Evolutionary conservation across 1,140 invertebrate species (phyloP), one percentile per base, ranked within the genome.

Genomic region (Sarcophaga peregrina): DNA sequence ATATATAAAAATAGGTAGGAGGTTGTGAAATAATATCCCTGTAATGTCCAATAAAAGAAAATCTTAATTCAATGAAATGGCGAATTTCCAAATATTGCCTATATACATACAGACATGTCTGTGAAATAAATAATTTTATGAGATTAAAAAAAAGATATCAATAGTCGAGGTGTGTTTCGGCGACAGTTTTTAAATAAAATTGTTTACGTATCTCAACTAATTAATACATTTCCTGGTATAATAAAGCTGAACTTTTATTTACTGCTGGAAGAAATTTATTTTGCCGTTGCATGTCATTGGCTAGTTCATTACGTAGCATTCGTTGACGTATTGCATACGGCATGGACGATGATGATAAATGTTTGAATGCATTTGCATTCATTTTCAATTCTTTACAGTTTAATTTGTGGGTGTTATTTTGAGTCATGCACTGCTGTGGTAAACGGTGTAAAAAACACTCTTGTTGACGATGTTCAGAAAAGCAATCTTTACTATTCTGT

Each of bases 171-270:
- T n/a, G 25, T 37, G 25, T 37, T 37, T 37, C 25, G 1, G 1
- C 4, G 25, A 37, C 25, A 37, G 4, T 37, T 37, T 37, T n/a
- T n/a, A n/a, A n/a, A 37, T 37, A 37, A 37, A 37, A 37, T 37
- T n/a, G 4, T 37, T 37, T 37, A 37, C 25, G 4, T 37, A 37
- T 37, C 25, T 37, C 1, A 37, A 37, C 25, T 37, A 37, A 37
- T 37, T 13, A 68, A 68, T 68, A 68, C n/a, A 17, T 20, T 68
- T 7, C 4, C 8, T 68, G 62, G 20, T 68, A 68, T 20, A 8
- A 20, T 20, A 68, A 68, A 25, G 62, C 62, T 68, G 8, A 15
- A 20, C 62, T 68, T 68, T 68, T 68, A 68, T 68, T 68, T 68
- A 68, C 10, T 3, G n/a, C 62, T 20, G 20, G 4, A 7, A 25